Percentiles rank a stretch among this genome's conserved stretches.
These are phyloP conservation scores for Drosophila willistoni DNA, from an alignment of 1,140 invertebrate species.

Conservation along the genomic window DNA sequence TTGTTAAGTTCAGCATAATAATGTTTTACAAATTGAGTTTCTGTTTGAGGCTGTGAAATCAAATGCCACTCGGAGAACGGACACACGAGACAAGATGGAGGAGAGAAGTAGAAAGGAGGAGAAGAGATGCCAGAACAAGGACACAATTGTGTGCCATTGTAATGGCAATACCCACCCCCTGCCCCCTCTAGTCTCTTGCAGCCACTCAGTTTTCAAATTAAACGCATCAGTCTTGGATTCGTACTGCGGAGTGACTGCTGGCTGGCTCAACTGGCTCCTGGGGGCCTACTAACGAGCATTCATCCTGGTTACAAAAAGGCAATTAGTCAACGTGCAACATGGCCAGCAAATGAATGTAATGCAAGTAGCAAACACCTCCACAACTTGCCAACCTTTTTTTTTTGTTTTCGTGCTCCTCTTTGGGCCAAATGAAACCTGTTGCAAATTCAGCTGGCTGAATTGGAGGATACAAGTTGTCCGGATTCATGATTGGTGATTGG, in stretches of 20 bases:
- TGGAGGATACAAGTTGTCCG: conserved; percentile 52
- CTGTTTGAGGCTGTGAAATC: conserved; percentile 25
- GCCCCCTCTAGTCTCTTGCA: neutral
- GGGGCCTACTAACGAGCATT: conserved; percentile 40
- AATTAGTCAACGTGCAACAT: conserved; percentile 50
- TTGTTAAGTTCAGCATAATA: too few relatives aligned
- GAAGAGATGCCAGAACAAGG: neutral
- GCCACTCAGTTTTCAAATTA: conserved; percentile 45
- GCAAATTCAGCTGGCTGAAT: conserved; percentile 24
- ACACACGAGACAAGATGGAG: neutral
- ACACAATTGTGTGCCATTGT: neutral
- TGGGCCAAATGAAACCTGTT: conserved; percentile 3
- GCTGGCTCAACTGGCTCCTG: conserved; percentile 11
- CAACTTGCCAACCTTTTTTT: neutral
- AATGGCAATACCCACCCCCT: neutral
- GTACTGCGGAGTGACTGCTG: neutral
- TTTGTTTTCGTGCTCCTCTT: neutral
- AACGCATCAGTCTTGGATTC: conserved; percentile 24
- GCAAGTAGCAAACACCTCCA: conserved; percentile 1
- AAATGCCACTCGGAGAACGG: conserved; percentile 33
- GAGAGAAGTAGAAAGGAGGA: too few relatives aligned
- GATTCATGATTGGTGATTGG: conserved; percentile 12
- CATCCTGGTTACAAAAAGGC: conserved; percentile 23
- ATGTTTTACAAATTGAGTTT: too few relatives aligned
- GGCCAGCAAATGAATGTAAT: conserved; percentile 20